Percentiles rank a stretch among this genome's conserved stretches.
These are phyloP conservation scores for Drosophila arizonae DNA, from an alignment of 1,140 invertebrate genomes.

Conservation along the genomic window DNA sequence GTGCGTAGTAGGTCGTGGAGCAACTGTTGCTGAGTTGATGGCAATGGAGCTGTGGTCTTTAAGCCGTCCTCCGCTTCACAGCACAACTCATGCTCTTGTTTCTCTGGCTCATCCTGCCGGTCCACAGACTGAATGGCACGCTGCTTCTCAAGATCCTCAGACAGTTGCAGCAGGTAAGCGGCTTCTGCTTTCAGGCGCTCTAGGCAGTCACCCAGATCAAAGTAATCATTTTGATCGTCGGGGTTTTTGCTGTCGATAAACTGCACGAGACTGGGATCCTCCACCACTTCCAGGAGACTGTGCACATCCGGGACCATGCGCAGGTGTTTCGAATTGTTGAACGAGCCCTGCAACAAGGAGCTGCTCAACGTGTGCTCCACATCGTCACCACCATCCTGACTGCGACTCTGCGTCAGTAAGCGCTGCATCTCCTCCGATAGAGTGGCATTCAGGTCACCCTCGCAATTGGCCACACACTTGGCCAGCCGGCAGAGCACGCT, in stretches of 20 bases:
- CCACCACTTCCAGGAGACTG: conserved; percentile 84
- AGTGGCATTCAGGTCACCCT: conserved; percentile 90
- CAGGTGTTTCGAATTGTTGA: conserved; percentile 54
- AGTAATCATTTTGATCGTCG: conserved; percentile 78
- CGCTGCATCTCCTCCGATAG: conserved; percentile 86
- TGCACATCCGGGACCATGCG: conserved; percentile 88
- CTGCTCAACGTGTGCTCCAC: conserved; percentile 58
- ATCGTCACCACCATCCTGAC: conserved; percentile 59
- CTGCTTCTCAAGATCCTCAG: conserved; percentile 78
- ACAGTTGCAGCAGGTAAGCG: conserved; percentile 86
- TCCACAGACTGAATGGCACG: conserved; percentile 23
- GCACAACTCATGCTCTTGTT: conserved; percentile 69
- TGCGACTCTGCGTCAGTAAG: conserved; percentile 63
- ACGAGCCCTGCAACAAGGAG: conserved; percentile 49
- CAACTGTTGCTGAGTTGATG: conserved; percentile 32
- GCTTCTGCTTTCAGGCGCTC: conserved; percentile 87
- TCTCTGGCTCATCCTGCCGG: conserved; percentile 60
- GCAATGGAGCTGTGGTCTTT: conserved; percentile 50
- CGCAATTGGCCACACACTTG: conserved; percentile 88
- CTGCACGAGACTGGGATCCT: conserved; percentile 76
- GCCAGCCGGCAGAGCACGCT: conserved; percentile 86
- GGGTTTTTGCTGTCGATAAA: conserved; percentile 77
- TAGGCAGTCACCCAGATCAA: conserved; percentile 87
- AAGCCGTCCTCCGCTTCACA: conserved; percentile 75
- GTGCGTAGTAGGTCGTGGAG: conserved; percentile 64